Conservation (phyloP, 2,797 vertebrate species). For the Malacoctenus gilli region DNA sequence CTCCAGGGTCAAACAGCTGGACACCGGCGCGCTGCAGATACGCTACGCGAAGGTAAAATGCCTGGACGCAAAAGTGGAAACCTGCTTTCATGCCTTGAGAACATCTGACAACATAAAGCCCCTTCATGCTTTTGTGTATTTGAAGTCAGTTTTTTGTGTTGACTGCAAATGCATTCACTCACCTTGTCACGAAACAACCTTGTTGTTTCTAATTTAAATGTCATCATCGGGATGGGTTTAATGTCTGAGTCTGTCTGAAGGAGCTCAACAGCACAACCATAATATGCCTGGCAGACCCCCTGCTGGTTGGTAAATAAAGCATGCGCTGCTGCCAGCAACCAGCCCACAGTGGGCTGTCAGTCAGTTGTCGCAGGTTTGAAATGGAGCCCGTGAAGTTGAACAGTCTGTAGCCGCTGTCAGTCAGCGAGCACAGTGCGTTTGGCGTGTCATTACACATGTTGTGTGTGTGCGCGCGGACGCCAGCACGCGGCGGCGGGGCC, state of each 20-base stretch:
- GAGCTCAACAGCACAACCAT: slow-evolving; percentile 32
- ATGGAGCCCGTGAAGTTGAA: slow-evolving; percentile 67
- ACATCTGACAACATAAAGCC: slow-evolving; percentile 17
- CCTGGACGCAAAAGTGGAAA: slow-evolving; percentile 17
- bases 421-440: slow-evolving; percentile 52
- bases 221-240: slow-evolving; percentile 24
- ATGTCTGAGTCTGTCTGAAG: slow-evolving; percentile 46
- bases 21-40: slow-evolving; percentile 90
- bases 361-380: slow-evolving; percentile 70
- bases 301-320: slow-evolving; percentile 73
- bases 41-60: slow-evolving; percentile 92
- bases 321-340: slow-evolving; percentile 64
- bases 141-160: background rate
- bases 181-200: too few relatives aligned
- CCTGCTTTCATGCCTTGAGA: slow-evolving; percentile 2
- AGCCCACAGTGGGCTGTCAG: slow-evolving; percentile 71
- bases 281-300: slow-evolving; percentile 48
- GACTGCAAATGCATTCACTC: background rate
- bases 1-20: slow-evolving; percentile 93
- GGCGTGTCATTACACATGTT: background rate
- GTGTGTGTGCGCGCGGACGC: slow-evolving; percentile 6
- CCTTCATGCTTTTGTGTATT: too few relatives aligned
- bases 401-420: slow-evolving; percentile 72
- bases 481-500: slow-evolving; percentile 23
- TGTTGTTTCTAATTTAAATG: slow-evolving; percentile 13